A percentile compares a stretch with the other conserved stretches of the same genome.
phyloP scores from a whole-genome alignment of 1,140 invertebrate genomes.

The Zaprionus capensis region DNA sequence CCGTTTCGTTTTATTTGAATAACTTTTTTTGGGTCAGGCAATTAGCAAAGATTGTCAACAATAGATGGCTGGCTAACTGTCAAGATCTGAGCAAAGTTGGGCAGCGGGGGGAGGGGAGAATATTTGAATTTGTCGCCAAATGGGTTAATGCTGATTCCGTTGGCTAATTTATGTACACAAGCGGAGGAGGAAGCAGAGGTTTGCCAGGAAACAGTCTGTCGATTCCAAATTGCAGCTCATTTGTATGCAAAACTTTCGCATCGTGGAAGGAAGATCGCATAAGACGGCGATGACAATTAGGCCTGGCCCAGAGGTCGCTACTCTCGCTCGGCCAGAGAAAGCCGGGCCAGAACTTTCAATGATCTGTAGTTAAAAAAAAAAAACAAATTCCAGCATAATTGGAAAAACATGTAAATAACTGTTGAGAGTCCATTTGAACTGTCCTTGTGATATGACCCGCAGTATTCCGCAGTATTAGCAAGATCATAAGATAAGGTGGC shows the following conservation, averaged over 20 bases:
- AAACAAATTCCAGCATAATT: not conserved
- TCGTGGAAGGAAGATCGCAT: slow-evolving; percentile 32
- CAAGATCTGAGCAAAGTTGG: not conserved
- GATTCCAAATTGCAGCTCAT: slow-evolving; percentile 35
- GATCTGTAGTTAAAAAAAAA: slow-evolving; percentile 4
- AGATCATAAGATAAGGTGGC: slow-evolving; percentile 4
- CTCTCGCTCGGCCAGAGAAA: slow-evolving; percentile 29
- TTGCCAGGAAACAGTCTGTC: slow-evolving; percentile 37
- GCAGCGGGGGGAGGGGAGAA: not conserved
- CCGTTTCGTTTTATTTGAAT: slow-evolving; percentile 71
- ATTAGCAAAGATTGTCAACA: slow-evolving; percentile 69
- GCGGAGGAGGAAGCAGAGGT: not conserved
- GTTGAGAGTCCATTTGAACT: slow-evolving; percentile 1
- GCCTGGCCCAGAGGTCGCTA: slow-evolving; percentile 3
- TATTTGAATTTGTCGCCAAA: slow-evolving; percentile 42
- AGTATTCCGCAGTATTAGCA: not conserved
- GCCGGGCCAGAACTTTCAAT: slow-evolving; percentile 7
- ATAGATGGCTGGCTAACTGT: slow-evolving; percentile 41
- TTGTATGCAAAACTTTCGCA: slow-evolving; percentile 53
- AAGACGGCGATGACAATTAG: slow-evolving; percentile 30
- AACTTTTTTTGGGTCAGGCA: slow-evolving; percentile 69
- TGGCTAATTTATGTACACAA: slow-evolving; percentile 39
- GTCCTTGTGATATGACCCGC: slow-evolving; percentile 14
- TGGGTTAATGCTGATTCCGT: slow-evolving; percentile 51
- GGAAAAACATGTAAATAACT: slow-evolving; percentile 19